Evolutionary conservation across 2,113 vertebrate genomes (phyloP).

Genomic region (Otolemur garnettii): DNA sequence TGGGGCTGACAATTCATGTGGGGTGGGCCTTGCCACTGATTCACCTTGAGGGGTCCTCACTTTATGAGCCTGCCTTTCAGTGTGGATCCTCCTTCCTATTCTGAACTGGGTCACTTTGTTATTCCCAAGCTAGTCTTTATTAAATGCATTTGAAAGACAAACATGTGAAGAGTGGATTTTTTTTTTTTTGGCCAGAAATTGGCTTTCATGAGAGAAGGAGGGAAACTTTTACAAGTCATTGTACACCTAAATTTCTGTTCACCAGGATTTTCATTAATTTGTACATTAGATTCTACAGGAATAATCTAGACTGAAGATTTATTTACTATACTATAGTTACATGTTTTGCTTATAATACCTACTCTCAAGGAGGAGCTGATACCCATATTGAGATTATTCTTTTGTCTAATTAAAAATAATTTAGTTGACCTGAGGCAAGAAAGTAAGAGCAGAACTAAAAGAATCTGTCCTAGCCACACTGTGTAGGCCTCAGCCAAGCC

Average conservation of each 20-base stretch:
- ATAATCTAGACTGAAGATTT: not conserved
- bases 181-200: not conserved
- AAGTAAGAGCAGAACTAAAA: too few species aligned
- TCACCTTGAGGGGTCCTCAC: not conserved
- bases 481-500: too few species aligned
- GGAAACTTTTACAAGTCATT: not conserved
- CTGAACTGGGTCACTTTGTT: not conserved
- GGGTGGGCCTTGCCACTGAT: fast-evolving
- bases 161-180: not conserved
- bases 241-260: not conserved
- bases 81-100: not conserved
- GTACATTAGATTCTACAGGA: not conserved
- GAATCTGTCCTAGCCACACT: too few species aligned
- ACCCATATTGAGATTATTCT: too few species aligned
- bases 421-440: too few species aligned
- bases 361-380: too few species aligned
- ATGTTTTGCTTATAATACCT: not conserved
- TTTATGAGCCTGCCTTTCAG: not conserved
- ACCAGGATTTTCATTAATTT: not conserved
- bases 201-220: not conserved
- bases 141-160: not conserved
- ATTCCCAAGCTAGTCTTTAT: not conserved
- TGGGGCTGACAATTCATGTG: not conserved
- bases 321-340: not conserved
- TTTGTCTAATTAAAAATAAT: too few species aligned